phyloP scores from a whole-genome alignment of 2,113 vertebrate genomes.

The Oryzias javanicus region DNA sequence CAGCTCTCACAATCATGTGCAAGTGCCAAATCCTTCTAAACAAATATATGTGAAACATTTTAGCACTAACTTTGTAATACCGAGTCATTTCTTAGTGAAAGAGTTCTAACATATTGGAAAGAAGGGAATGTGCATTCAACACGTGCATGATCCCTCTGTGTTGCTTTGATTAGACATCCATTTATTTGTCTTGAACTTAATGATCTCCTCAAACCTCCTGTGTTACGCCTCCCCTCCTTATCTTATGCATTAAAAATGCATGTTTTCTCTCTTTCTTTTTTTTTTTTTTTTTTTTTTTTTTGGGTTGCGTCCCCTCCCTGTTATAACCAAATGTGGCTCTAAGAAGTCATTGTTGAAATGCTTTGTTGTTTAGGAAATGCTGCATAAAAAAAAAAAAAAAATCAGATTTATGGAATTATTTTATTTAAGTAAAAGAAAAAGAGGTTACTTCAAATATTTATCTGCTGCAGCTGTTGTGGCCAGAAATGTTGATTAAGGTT shows the following conservation, averaged over 20 bases:
- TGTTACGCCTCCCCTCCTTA: slow-evolving; percentile 50
- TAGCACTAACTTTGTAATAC: slow-evolving; percentile 45
- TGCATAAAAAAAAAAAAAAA: slow-evolving; percentile 84
- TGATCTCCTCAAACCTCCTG: slow-evolving; percentile 56
- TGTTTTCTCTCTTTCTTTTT: neutral
- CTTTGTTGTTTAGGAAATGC: slow-evolving; percentile 92
- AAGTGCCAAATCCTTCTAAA: slow-evolving; percentile 60
- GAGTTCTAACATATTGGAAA: slow-evolving; percentile 51
- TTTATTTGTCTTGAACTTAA: slow-evolving; percentile 52
- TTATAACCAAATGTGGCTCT: slow-evolving; percentile 54
- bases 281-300: slow-evolving; percentile 33
- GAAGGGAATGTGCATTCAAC: slow-evolving; percentile 63
- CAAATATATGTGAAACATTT: slow-evolving; percentile 21
- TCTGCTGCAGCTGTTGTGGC: slow-evolving; percentile 72
- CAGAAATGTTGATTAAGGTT: slow-evolving; percentile 66
- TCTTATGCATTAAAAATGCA: slow-evolving; percentile 70
- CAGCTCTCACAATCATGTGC: slow-evolving; percentile 29
- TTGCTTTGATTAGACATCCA: slow-evolving; percentile 55
- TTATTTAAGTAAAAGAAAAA: slow-evolving; percentile 87
- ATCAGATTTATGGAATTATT: slow-evolving; percentile 87
- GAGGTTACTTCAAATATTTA: slow-evolving; percentile 83
- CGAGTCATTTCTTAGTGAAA: slow-evolving; percentile 51
- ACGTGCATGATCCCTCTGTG: slow-evolving; percentile 60
- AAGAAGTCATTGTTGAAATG: slow-evolving; percentile 68
- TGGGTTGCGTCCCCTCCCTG: slow-evolving; percentile 76